Evolutionary conservation across 2,113 vertebrate genomes (phyloP).

Genomic region (Hippopotamus amphibius): DNA sequence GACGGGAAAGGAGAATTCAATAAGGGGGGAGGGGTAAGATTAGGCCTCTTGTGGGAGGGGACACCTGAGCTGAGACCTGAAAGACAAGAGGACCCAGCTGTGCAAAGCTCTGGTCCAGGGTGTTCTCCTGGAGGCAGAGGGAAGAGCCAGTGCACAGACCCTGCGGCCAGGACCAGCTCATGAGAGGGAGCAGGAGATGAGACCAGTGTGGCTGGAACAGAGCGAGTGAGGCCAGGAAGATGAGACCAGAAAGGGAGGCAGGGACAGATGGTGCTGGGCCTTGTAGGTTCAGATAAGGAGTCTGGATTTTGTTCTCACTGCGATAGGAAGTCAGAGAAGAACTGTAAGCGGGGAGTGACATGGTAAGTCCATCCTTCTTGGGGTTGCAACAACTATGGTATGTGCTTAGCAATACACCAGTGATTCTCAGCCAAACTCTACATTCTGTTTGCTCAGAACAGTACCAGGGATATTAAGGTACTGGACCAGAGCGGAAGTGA

Average conservation of each 20-base stretch:
- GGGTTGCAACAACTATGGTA: not conserved
- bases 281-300: not conserved
- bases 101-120: not conserved
- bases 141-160: not conserved
- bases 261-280: not conserved
- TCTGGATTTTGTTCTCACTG: not conserved
- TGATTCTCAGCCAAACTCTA: not conserved
- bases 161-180: not conserved
- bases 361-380: not conserved
- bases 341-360: not conserved
- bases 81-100: not conserved
- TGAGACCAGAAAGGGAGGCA: not conserved
- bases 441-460: not conserved
- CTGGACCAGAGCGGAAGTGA: not conserved
- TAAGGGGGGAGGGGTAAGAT: not conserved
- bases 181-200: not conserved
- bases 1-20: not conserved
- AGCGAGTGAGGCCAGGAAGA: not conserved
- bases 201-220: not conserved
- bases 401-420: not conserved
- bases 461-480: not conserved
- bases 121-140: not conserved
- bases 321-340: not conserved
- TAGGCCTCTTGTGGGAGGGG: not conserved
- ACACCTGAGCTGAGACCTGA: not conserved